Evolutionary conservation across 2,797 vertebrate species (phyloP).

Genomic region (Hapalemur alaotrensis): DNA sequence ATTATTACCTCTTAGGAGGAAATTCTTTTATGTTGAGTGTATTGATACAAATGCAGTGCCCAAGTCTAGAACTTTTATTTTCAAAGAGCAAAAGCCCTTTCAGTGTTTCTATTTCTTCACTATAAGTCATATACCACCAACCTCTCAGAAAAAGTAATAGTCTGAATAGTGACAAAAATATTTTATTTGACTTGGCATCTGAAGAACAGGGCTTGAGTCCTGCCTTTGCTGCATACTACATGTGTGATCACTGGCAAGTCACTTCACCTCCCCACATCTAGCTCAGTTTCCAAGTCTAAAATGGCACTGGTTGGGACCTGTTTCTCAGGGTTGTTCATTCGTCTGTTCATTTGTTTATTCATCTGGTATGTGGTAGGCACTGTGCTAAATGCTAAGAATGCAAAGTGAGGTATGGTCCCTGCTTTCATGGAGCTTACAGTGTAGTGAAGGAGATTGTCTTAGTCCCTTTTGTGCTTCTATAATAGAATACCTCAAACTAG

Average conservation of each 20-base stretch:
- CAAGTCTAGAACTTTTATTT: conserved; percentile 38
- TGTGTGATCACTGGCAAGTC: background rate
- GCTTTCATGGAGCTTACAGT: background rate
- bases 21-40: conserved; percentile 64
- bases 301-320: background rate
- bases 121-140: background rate
- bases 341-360: background rate
- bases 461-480: background rate
- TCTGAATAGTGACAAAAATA: background rate
- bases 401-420: background rate
- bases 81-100: conserved; percentile 36
- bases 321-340: background rate
- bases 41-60: conserved; percentile 57
- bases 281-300: background rate
- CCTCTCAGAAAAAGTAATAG: conserved; percentile 20
- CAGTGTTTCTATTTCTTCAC: background rate
- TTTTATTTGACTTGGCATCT: background rate
- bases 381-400: background rate
- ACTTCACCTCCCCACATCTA: background rate
- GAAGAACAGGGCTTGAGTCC: background rate
- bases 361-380: background rate
- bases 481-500: background rate
- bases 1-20: conserved; percentile 41
- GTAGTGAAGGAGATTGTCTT: background rate
- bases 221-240: background rate